A percentile compares a stretch with the other conserved stretches of the same genome.
Evolutionary conservation across 2,113 vertebrate genomes (phyloP).

Genomic region (Silurus glanis): DNA sequence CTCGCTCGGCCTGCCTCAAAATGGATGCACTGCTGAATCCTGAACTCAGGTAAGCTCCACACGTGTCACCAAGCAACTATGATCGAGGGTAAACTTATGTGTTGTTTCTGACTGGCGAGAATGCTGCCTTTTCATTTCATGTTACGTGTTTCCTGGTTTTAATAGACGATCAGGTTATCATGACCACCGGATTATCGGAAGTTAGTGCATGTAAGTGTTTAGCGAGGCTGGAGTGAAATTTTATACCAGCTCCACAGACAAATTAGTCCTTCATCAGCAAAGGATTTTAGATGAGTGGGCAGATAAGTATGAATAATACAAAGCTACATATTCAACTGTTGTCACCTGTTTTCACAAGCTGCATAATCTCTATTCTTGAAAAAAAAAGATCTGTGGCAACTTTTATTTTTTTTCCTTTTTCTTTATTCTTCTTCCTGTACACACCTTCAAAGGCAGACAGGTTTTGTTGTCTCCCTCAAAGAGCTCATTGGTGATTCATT

Average conservation of each 20-base stretch:
- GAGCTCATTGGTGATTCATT: not conserved
- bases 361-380: not conserved
- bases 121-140: not conserved
- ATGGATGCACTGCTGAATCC: conserved; percentile 75
- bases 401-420: not conserved
- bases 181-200: not conserved
- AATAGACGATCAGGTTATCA: not conserved
- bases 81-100: not conserved
- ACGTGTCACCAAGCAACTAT: not conserved
- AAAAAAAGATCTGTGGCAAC: not conserved
- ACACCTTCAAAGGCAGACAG: not conserved
- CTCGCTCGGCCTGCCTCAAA: conserved; percentile 67
- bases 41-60: conserved; percentile 71
- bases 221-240: conserved; percentile 24
- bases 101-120: not conserved
- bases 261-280: conserved; percentile 17
- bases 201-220: conserved; percentile 27
- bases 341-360: not conserved
- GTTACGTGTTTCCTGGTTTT: not conserved
- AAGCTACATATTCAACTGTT: not conserved
- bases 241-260: conserved; percentile 22
- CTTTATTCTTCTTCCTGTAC: too few species aligned
- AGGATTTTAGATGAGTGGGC: conserved; percentile 28
- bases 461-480: not conserved
- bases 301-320: conserved; percentile 37